These are phyloP conservation scores for Sphenopsis melanotis DNA, from an alignment of 2,797 vertebrate genomes.

Conservation along the genomic window DNA sequence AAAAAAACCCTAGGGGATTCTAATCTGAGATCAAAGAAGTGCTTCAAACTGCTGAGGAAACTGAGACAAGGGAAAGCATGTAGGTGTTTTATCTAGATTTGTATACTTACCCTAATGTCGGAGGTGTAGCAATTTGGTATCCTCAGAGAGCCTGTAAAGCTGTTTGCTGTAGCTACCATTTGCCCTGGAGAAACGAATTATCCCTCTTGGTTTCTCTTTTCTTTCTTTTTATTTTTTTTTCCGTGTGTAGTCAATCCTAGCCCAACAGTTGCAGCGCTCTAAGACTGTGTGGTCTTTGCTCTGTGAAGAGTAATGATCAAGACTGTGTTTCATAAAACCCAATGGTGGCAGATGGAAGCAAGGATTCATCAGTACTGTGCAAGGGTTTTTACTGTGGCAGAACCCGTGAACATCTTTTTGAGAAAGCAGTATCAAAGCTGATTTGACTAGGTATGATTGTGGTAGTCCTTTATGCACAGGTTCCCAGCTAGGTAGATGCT, in stretches of 20 bases:
- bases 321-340: background rate
- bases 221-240: fast-evolving
- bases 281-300: background rate
- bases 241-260: background rate
- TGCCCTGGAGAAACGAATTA: background rate
- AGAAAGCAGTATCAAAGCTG: background rate
- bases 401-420: background rate
- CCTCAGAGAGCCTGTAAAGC: background rate
- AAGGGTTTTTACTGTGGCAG: background rate
- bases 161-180: background rate
- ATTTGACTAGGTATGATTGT: background rate
- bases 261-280: background rate
- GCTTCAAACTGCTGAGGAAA: constrained; percentile 43
- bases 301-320: background rate
- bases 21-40: constrained; percentile 50
- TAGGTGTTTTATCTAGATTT: constrained; percentile 37
- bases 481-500: background rate
- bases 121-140: background rate
- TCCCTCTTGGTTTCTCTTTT: background rate
- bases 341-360: background rate
- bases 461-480: background rate
- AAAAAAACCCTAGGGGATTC: background rate
- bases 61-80: constrained; percentile 18
- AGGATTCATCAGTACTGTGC: background rate
- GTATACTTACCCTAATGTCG: background rate